These are phyloP conservation scores for Silurus meridionalis DNA, from an alignment of 2,113 vertebrate species.

Conservation along the genomic window DNA sequence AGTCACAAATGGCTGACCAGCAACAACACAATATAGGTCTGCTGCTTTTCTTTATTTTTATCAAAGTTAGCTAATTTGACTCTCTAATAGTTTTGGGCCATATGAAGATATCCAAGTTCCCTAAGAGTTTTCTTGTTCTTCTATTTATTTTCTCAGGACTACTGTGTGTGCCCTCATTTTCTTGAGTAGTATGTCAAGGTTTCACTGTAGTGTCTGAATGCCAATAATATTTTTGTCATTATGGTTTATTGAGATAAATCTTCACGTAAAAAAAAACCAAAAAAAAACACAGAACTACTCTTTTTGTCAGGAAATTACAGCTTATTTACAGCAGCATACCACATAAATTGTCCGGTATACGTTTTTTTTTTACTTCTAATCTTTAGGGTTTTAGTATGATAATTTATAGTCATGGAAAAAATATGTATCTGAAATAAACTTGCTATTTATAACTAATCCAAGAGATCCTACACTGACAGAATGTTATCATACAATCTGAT, in stretches of 20 bases:
- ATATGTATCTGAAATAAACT: neutral
- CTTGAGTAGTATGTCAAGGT: neutral
- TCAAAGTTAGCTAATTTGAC: neutral
- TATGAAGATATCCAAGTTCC: neutral
- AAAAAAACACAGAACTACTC: neutral
- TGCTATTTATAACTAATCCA: neutral
- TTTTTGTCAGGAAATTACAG: neutral
- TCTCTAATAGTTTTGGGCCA: neutral
- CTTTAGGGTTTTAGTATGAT: neutral
- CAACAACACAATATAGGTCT: neutral
- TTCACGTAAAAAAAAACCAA: neutral
- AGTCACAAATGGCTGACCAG: neutral
- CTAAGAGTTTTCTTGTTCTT: neutral
- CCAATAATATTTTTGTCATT: neutral
- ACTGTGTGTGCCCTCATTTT: neutral
- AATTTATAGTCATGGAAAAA: neutral
- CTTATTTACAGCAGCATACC: neutral
- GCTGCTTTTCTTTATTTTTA: neutral
- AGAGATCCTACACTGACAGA: neutral
- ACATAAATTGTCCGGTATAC: neutral
- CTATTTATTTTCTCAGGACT: neutral
- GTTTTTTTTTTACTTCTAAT: neutral
- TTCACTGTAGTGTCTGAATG: neutral
- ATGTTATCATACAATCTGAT: slow-evolving; percentile 13
- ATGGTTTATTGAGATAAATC: neutral